A percentile compares a stretch with the other conserved stretches of the same genome.
Conservation (phyloP, 2,888 invertebrate species). For the Agrilus biguttatus region DNA sequence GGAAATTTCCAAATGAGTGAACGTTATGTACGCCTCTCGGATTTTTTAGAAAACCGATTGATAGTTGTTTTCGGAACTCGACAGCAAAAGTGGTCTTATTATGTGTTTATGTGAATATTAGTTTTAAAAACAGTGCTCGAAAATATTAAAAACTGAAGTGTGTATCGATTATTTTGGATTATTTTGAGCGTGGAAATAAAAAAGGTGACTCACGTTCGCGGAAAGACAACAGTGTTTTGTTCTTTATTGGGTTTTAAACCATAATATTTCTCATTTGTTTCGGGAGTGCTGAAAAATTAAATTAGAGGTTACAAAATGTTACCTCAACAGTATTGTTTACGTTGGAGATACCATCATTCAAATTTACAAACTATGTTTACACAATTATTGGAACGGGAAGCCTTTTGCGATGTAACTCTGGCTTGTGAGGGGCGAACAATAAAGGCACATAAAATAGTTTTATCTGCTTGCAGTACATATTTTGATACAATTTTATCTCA, state of each 20-base stretch:
- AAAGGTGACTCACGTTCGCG: slow-evolving; percentile 22
- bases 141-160: slow-evolving; percentile 17
- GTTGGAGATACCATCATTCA: slow-evolving; percentile 88
- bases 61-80: slow-evolving; percentile 8
- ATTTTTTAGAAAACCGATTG: slow-evolving; percentile 27
- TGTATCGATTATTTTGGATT: slow-evolving; percentile 29
- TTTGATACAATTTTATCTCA: slow-evolving; percentile 77
- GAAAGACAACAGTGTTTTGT: slow-evolving; percentile 6
- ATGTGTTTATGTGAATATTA: slow-evolving; percentile 15
- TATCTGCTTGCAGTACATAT: slow-evolving; percentile 86
- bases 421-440: slow-evolving; percentile 74
- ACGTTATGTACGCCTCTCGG: slow-evolving; percentile 30
- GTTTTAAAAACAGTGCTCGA: slow-evolving; percentile 17
- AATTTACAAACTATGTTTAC: slow-evolving; percentile 84
- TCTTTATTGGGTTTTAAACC: slow-evolving; percentile 4
- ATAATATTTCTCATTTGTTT: neutral
- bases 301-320: slow-evolving; percentile 36
- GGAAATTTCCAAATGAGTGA: slow-evolving; percentile 53
- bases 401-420: slow-evolving; percentile 80
- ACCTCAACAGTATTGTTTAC: slow-evolving; percentile 80
- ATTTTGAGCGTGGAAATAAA: slow-evolving; percentile 23
- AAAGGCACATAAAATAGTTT: slow-evolving; percentile 70
- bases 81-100: slow-evolving; percentile 8
- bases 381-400: slow-evolving; percentile 70
- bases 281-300: slow-evolving; percentile 3